Evolutionary conservation across 2,113 vertebrate species (phyloP).

Genomic region (Junco hyemalis): DNA sequence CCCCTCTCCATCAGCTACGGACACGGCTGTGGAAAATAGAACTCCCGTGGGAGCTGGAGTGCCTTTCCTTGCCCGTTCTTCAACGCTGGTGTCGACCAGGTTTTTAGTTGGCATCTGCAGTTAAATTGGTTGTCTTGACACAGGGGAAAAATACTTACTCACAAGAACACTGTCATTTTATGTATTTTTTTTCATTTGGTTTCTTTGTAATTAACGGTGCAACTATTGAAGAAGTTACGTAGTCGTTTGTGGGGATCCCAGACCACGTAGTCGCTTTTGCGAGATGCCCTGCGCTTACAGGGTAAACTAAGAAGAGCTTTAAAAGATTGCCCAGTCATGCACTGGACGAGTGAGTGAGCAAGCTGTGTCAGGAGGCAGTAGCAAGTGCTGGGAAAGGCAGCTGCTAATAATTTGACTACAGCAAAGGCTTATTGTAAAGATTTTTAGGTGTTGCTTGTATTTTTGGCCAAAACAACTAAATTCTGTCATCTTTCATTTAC

Average conservation of each 20-base stretch:
- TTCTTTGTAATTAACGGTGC: not conserved
- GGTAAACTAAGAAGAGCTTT: not conserved
- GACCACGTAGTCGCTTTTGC: not conserved
- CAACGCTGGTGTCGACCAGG: not conserved
- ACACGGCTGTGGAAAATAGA: accelerated
- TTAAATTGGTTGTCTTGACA: not conserved
- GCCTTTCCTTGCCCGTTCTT: not conserved
- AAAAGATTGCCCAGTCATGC: not conserved
- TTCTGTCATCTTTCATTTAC: not conserved
- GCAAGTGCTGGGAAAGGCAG: not conserved
- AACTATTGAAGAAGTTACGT: not conserved
- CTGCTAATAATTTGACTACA: not conserved
- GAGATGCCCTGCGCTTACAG: not conserved
- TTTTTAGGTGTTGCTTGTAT: not conserved
- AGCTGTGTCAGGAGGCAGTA: not conserved
- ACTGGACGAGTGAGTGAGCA: not conserved
- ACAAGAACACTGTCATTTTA: accelerated
- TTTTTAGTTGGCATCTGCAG: not conserved
- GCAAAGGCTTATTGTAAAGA: not conserved
- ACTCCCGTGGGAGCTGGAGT: accelerated
- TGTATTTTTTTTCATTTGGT: not conserved
- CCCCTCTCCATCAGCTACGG: not conserved
- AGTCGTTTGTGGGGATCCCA: not conserved
- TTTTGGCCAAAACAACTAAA: not conserved
- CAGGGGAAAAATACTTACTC: not conserved